Conservation (phyloP, 2,113 vertebrate genomes). For the Oplegnathus fasciatus region DNA sequence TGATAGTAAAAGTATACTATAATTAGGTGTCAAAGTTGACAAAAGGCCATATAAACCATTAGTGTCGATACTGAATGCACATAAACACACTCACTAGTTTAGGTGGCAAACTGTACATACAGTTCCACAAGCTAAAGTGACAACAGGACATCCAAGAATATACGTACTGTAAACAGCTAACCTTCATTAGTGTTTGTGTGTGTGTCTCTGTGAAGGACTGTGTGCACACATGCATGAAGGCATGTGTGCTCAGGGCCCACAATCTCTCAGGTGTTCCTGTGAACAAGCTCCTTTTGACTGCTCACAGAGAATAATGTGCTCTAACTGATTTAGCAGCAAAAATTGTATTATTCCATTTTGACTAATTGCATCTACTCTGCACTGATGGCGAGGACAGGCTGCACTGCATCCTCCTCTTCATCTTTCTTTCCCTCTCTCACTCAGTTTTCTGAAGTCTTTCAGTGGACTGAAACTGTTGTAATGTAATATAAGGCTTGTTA, state of each 20-base stretch:
- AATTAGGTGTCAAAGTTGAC: background rate
- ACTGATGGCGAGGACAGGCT: constrained; percentile 38
- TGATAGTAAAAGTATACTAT: background rate
- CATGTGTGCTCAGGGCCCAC: constrained; percentile 1
- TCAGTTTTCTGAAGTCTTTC: constrained; percentile 38
- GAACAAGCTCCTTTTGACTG: constrained; percentile 72
- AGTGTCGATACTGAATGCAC: background rate
- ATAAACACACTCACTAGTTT: constrained; percentile 10
- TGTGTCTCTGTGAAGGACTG: background rate
- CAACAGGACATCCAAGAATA: background rate
- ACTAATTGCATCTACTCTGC: constrained; percentile 74
- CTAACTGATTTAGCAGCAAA: constrained; percentile 78
- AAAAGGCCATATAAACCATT: background rate
- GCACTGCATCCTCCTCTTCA: constrained; percentile 15
- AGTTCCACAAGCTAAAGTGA: constrained; percentile 1
- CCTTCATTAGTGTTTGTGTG: background rate
- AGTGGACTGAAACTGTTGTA: constrained; percentile 38
- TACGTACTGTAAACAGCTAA: background rate
- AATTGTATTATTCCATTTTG: constrained; percentile 80
- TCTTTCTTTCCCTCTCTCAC: constrained; percentile 20
- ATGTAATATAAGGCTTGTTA: constrained; percentile 41
- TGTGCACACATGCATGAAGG: background rate
- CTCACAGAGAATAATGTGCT: constrained; percentile 50
- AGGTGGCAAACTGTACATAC: background rate
- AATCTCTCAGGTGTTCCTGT: constrained; percentile 72